Percentiles rank a stretch among this genome's conserved stretches.
Evolutionary conservation across 2,888 invertebrate species (phyloP).

Genomic region (Agapostemon virescens): DNA sequence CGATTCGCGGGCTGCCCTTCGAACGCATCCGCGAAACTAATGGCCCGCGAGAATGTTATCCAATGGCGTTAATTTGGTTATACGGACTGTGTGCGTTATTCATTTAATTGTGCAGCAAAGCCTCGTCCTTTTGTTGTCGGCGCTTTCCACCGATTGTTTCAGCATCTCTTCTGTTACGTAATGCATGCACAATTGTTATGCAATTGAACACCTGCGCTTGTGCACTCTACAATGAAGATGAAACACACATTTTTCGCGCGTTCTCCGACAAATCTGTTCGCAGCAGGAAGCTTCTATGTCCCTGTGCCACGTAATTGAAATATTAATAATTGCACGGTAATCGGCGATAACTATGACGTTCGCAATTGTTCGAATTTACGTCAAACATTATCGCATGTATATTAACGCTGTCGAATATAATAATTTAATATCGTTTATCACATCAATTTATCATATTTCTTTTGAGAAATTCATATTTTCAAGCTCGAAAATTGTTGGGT

Average conservation of each 20-base stretch:
- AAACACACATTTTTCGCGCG: conserved; percentile 28
- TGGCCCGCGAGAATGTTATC: conserved; percentile 37
- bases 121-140: conserved; percentile 32
- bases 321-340: conserved; percentile 6
- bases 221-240: conserved; percentile 20
- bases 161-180: conserved; percentile 46
- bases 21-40: not conserved
- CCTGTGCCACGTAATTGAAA: not conserved
- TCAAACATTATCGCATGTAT: not conserved
- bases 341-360: not conserved
- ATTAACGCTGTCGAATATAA: not conserved
- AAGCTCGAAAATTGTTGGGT: not conserved
- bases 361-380: not conserved
- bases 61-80: conserved; percentile 42
- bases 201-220: conserved; percentile 52
- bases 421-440: not conserved
- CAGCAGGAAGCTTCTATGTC: conserved; percentile 12
- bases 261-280: conserved; percentile 4
- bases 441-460: not conserved
- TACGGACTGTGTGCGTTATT: conserved; percentile 23
- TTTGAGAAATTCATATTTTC: not conserved
- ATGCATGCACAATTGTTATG: conserved; percentile 45
- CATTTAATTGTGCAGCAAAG: conserved; percentile 43
- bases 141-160: conserved; percentile 57
- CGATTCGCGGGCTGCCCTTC: not conserved